Evolutionary conservation across 2,113 vertebrate genomes (phyloP), one percentile per base, ranked within the genome.

Genomic region (Microcebus ravelobensis): DNA sequence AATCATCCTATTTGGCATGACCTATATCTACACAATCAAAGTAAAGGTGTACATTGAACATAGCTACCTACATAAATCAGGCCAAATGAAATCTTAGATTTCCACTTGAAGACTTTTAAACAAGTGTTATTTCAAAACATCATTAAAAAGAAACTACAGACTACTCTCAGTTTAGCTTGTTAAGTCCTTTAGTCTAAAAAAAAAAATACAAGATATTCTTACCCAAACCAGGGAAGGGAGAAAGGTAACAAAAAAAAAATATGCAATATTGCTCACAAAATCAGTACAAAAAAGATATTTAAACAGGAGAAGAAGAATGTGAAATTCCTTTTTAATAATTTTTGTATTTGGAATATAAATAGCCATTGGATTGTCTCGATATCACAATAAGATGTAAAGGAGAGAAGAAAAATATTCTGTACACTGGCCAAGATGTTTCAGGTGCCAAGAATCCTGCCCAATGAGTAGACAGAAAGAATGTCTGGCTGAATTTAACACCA

Each of bases 371-470:
- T 76, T 87, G 34, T 80, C 86, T 92, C 59, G 70, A 13, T 50
- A 50, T 94, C 50, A 55, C 13, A 21, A n/a, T 82, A 39, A 89
- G 50, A 79, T 84, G 34, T 36, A 15, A 96, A 80, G 13, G 74
- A 90, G n/a, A 67, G 14, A 79, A 93, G 50, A 59, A 71, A 57
- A 63, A 45, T 48, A 34, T 63, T 90, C 80, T 50, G 55, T 48
- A 67, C 14, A 61, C n/a, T 23, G 15, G 29, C 65, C 50, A 89
- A 81, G 59, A 42, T 77, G 36, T 73, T 68, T 67, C 29, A 85
- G n/a, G 10, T 87, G 65, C 63, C 85, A 95, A 94, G 81, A 96
- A 80, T 84, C 90, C 85, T 94, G 25, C 34, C 42, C 65, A 73
- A 34, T 63, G 25, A 90, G 29, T n/a, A 52, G 17, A 79, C 9